phyloP scores from a whole-genome alignment of 1,140 invertebrate genomes.

The Platyura marginata region DNA sequence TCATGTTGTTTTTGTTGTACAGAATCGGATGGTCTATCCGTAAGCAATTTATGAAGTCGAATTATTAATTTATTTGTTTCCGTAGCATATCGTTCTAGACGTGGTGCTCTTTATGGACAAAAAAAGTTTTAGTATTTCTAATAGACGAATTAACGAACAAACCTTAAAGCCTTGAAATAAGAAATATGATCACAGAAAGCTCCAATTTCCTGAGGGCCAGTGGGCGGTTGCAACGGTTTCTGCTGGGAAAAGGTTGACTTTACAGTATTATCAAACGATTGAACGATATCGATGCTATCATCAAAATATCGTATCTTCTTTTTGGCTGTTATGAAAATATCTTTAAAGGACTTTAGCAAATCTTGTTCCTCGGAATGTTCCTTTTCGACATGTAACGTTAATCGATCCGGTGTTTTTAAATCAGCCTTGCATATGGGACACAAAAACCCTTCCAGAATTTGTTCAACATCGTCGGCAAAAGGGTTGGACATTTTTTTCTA shows the following conservation, averaged over 20 bases:
- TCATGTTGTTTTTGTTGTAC: constrained; percentile 66
- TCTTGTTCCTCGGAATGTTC: constrained; percentile 78
- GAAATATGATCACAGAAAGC: constrained; percentile 46
- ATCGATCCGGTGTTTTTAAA: constrained; percentile 57
- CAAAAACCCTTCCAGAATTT: constrained; percentile 76
- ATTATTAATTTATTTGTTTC: constrained; percentile 94
- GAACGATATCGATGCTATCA: constrained; percentile 33
- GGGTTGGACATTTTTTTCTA: background rate
- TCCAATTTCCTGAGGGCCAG: constrained; percentile 28
- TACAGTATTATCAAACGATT: constrained; percentile 30
- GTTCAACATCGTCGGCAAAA: constrained; percentile 23
- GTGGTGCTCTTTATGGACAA: too few relatives aligned
- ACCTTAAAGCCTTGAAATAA: constrained; percentile 46
- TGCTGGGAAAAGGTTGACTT: constrained; percentile 9
- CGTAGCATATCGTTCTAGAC: constrained; percentile 72
- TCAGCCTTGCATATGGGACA: constrained; percentile 87
- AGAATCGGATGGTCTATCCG: constrained; percentile 62
- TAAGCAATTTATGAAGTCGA: constrained; percentile 77
- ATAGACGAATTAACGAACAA: too few relatives aligned
- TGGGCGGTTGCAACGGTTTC: background rate
- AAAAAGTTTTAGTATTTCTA: too few relatives aligned
- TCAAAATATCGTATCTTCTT: constrained; percentile 72
- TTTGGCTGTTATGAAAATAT: constrained; percentile 74
- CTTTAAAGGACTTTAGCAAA: constrained; percentile 78
- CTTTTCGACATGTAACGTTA: constrained; percentile 77